phyloP scores from a whole-genome alignment of 2,113 vertebrate genomes.

The Arizona elegans region DNA sequence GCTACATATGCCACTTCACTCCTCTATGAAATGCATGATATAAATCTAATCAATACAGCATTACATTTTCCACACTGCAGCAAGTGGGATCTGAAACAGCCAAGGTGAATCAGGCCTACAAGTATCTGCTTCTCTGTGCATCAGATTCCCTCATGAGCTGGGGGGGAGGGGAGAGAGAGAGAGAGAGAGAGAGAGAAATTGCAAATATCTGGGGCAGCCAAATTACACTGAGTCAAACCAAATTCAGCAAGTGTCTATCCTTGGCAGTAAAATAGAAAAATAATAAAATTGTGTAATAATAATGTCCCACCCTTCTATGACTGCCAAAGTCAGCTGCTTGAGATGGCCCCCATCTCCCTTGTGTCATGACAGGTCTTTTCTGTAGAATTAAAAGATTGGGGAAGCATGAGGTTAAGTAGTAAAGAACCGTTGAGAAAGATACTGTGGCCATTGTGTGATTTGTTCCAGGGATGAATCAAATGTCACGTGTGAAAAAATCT shows the following conservation, averaged over 20 bases:
- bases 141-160: background rate
- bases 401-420: background rate
- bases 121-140: background rate
- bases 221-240: background rate
- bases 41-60: background rate
- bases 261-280: background rate
- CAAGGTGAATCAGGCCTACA: background rate
- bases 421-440: background rate
- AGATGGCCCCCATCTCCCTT: background rate
- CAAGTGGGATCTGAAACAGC: background rate
- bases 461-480: background rate
- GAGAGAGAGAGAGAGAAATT: background rate
- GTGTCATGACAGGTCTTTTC: background rate
- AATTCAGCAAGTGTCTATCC: background rate
- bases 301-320: background rate
- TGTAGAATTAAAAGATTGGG: background rate
- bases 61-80: background rate
- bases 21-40: background rate
- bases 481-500: background rate
- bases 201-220: background rate
- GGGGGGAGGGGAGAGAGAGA: too few relatives aligned
- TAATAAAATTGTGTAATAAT: background rate
- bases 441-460: background rate
- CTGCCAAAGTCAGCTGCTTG: background rate
- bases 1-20: background rate